Evolutionary conservation across 1,140 invertebrate genomes (phyloP).

Genomic region (Platorchestia sp.): DNA sequence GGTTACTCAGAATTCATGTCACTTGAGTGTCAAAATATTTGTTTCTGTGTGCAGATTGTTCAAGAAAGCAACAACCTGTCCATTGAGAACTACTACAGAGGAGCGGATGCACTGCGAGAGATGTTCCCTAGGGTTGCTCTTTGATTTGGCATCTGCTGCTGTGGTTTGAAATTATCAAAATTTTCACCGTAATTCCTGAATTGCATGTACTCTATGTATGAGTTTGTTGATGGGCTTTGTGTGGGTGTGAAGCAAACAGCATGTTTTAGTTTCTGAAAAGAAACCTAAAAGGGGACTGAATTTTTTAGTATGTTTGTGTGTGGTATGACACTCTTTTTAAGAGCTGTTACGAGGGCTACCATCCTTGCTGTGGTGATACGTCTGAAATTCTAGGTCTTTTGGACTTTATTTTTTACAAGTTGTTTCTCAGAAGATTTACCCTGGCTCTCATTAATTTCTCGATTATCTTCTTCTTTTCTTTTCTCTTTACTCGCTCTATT

Average conservation of each 20-base stretch:
- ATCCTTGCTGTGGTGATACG: background rate
- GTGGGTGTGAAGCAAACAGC: background rate
- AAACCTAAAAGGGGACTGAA: background rate
- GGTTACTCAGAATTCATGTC: background rate
- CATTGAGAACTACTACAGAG: background rate
- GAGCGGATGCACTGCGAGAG: background rate
- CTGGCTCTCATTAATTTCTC: background rate
- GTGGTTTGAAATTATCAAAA: background rate
- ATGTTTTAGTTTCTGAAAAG: background rate
- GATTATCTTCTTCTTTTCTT: constrained; percentile 6
- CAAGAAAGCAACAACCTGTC: constrained; percentile 30
- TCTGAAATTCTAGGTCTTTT: background rate
- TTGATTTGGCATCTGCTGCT: background rate
- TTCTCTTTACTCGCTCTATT: background rate
- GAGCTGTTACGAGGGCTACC: background rate
- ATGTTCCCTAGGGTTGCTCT: constrained; percentile 4
- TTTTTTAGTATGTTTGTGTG: background rate
- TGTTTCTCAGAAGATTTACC: background rate
- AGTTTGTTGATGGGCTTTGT: background rate
- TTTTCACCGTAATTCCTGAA: background rate
- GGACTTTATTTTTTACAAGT: background rate
- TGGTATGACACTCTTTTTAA: background rate
- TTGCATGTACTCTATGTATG: background rate
- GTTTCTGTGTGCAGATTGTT: constrained; percentile 8
- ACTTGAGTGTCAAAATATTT: background rate